Percentiles rank a stretch among this genome's conserved stretches.
Evolutionary conservation across 2,113 vertebrate species (phyloP).

Genomic region (Sinosuthora webbiana): DNA sequence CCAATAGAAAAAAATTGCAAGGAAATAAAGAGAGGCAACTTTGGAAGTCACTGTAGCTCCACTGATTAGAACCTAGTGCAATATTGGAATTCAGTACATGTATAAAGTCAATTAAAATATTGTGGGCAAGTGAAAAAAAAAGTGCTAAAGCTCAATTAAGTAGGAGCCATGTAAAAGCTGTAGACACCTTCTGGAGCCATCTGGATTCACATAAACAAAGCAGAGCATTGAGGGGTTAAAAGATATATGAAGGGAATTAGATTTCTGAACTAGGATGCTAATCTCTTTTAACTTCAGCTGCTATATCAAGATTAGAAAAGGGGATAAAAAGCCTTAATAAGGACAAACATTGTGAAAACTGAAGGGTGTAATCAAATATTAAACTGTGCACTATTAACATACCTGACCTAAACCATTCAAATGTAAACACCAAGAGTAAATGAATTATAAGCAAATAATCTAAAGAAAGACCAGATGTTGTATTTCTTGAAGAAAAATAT

Average conservation of each 20-base stretch:
- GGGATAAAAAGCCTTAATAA: neutral
- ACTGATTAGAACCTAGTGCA: neutral
- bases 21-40: neutral
- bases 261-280: neutral
- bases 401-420: neutral
- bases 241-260: neutral
- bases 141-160: neutral
- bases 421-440: neutral
- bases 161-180: neutral
- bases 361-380: neutral
- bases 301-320: neutral
- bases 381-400: neutral
- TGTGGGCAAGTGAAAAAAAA: neutral
- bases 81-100: neutral
- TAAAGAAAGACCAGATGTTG: neutral
- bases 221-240: neutral
- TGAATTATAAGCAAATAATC: neutral
- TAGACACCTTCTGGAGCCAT: neutral
- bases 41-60: neutral
- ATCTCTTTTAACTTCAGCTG: neutral
- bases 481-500: neutral
- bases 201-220: neutral
- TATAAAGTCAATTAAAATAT: neutral
- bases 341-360: neutral
- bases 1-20: neutral